These are phyloP conservation scores for Apodemus agrarius DNA, from an alignment of 2,797 vertebrate genomes.

Conservation along the genomic window DNA sequence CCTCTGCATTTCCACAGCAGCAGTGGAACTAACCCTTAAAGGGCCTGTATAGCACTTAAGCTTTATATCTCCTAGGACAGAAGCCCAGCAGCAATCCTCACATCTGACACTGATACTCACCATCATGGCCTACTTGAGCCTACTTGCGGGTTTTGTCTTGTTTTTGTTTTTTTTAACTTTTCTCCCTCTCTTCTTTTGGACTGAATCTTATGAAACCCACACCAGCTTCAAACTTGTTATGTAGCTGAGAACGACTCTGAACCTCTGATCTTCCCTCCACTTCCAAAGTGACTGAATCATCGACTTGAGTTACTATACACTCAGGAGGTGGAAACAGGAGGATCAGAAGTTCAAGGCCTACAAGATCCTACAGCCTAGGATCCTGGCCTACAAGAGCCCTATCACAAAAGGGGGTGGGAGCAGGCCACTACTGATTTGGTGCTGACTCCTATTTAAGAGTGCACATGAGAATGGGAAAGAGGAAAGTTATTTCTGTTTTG, in stretches of 20 bases:
- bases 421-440: not conserved
- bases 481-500: not conserved
- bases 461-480: not conserved
- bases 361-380: not conserved
- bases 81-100: not conserved
- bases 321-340: not conserved
- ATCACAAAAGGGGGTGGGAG: not conserved
- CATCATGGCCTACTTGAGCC: not conserved
- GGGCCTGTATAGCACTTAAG: not conserved
- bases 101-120: not conserved
- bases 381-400: not conserved
- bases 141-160: too few relatives aligned
- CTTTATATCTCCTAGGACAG: not conserved
- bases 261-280: not conserved
- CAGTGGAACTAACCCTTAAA: not conserved
- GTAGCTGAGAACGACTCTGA: not conserved
- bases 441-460: not conserved
- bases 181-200: not conserved
- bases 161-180: too few relatives aligned
- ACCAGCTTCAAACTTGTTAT: not conserved
- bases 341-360: not conserved
- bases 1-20: not conserved
- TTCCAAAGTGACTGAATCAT: not conserved
- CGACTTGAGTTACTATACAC: not conserved
- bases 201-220: not conserved